Evolutionary conservation across 2,888 invertebrate species (phyloP), one percentile per base, ranked within the genome.

Genomic region (Lamellibrachia columna): DNA sequence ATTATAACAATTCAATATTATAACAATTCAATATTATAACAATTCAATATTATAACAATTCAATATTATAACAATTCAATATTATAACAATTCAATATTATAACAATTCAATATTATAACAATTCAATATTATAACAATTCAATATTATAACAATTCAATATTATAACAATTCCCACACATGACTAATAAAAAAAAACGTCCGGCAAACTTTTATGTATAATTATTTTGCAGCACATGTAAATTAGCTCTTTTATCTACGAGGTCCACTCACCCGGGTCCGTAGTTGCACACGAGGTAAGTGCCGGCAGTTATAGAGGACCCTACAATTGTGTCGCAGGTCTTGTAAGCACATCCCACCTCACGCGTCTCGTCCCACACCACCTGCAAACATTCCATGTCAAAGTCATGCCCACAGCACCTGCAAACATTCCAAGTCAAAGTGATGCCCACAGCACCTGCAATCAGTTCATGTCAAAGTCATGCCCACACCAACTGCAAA

Each of bases 241-340:
- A 11, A 15, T 0, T 40, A 40, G 40, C 40, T 40, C 40, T 40
- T 40, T 40, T n/a, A n/a, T 15, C 2, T 75, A 22, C 22, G 91
- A 91, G 91, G 91, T 6, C 53, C 8, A 91, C 91, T 91, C 52
- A 91, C 91, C 0, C 28, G 52, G 91, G 91, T 91, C 91, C 91
- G 91, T 91, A 91, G 91, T 91, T 91, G 91, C 91, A 91, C 11
- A 53, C 53, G 22, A 91, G 91, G 91, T 28, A 28, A 22, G 91
- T 91, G 52, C 91, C 91, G 15, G 28, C 4, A 11, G 52, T 9
- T 11, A 91, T 91, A 22, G 1, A 4, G 52, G 91, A 8, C 3
- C 22, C 2, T 2, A 28, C 9, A 9, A 91, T n/a, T 52, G 40
- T 15, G 15, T 11, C 52, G 28, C 91, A 91, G 52, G 15, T 28